Evolutionary conservation across 2,113 vertebrate species (phyloP), one percentile per base, ranked within the genome.

Genomic region (Paralichthys olivaceus): DNA sequence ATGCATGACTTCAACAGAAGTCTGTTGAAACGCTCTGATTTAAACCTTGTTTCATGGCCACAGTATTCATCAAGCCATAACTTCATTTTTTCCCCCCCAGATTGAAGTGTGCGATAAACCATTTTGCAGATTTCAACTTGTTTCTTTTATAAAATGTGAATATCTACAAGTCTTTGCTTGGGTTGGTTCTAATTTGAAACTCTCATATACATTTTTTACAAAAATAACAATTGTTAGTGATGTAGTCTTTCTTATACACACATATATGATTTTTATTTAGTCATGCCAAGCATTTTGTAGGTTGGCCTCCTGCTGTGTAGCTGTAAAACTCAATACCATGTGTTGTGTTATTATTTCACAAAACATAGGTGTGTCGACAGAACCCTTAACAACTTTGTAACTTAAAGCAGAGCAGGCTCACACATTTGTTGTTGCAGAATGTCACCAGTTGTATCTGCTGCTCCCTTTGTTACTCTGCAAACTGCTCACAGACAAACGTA

Each of bases 381-480:
- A 58, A 12, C n/a, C 59, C 9, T 37, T 37, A 63, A 67, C 34
- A 28, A 14, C 47, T 57, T 69, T 60, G 49, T 51, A 54, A 67
- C 32, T 55, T 29, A 56, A 66, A 69, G 63, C 32, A 25, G 54
- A 60, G 43, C 56, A 70, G 7, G 9, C 47, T 65, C 47, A 19
- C 54, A 75, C 60, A 51, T 79, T 76, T 66, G 59, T 78, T 84
- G 37, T 64, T 47, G 22, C 47, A 64, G 45, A 40, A 43, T 69
- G 68, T 53, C 58, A 73, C 55, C 26, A 68, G 73, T 40, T 57
- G 7, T 70, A 64, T 74, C 71, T 72, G 29, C 32, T 76, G 54
- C 61, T 83, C 14, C 49, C 17, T 65, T 54, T 69, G 77, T 64
- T 67, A 63, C 69, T 85, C 23, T 22, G 64, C 70, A 72, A 58